Evolutionary conservation across 2,113 vertebrate genomes (phyloP), one percentile per base, ranked within the genome.

Genomic region (Stigmatopora nigra): DNA sequence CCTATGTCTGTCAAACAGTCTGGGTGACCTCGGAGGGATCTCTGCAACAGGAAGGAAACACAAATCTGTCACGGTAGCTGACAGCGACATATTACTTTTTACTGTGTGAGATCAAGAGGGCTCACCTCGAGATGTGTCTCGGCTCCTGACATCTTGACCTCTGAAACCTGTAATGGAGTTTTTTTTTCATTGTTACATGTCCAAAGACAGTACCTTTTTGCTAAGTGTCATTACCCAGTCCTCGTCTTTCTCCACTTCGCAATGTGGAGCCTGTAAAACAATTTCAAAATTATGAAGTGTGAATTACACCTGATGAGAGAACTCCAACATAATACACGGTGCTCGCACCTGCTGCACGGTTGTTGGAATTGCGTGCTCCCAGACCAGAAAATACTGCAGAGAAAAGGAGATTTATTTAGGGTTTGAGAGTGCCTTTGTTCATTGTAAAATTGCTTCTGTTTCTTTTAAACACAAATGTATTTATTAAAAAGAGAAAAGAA

Each of bases 301-400:
- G 6, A 48, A 20, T 61, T 61, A 20, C 14, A 41, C 9, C 15
- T 61, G 61, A 53, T 53, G 51, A 10, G 5, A 36, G 15, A 49
- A 36, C 9, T 1, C 0, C 15, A 2, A 36, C 9, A 12, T 52
- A 13, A 59, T 35, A 51, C 10, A 25, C 10, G 6, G 6, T 15
- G 17, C 45, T 49, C 67, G 6, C 61, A 89, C 88, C 78, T 48
- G 63, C 16, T 0, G 77, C 46, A 13, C 77, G 85, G 52, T 22
- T 78, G 68, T 73, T 85, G 35, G 78, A 19, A 69, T 47, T 82
- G 52, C 78, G 82, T 14, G 81, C 38, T 11, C 80, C 69, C 47
- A 81, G 70, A 49, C 82, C 83, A 55, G 83, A 82, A 73, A 90
- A 88, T 65, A 90, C 89, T 90, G 7, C 0, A 14, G 25, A 3